Evolutionary conservation across 2,888 invertebrate genomes (phyloP).

Genomic region (Tolmerus cingulatus): DNA sequence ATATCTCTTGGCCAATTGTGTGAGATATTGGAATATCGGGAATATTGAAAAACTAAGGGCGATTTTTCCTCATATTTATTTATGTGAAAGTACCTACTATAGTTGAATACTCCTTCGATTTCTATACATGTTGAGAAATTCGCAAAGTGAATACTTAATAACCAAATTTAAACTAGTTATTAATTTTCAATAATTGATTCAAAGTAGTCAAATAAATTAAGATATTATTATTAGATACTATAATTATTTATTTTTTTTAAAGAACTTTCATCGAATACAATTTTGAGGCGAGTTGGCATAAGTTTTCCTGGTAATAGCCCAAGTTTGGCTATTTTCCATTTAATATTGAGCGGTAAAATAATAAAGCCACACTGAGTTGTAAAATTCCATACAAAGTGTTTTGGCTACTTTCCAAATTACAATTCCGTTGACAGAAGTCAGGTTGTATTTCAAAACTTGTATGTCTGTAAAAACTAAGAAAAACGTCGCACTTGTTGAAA

Average conservation of each 20-base stretch:
- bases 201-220: background rate
- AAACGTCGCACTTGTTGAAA: background rate
- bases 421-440: background rate
- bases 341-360: background rate
- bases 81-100: background rate
- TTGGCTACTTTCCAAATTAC: background rate
- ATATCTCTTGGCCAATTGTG: background rate
- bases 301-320: background rate
- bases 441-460: background rate
- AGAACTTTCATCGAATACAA: background rate
- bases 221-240: no score
- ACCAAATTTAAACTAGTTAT: no score
- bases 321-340: background rate
- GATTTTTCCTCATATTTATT: background rate
- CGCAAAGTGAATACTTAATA: no score
- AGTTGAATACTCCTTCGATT: background rate
- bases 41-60: background rate
- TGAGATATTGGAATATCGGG: background rate
- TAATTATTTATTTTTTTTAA: no score
- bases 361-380: background rate
- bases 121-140: no score
- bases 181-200: no score
- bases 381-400: background rate
- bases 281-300: background rate
- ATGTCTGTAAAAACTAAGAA: background rate